These are phyloP conservation scores for Urosaurus nigricauda DNA, from an alignment of 2,797 vertebrate species.

Conservation along the genomic window DNA sequence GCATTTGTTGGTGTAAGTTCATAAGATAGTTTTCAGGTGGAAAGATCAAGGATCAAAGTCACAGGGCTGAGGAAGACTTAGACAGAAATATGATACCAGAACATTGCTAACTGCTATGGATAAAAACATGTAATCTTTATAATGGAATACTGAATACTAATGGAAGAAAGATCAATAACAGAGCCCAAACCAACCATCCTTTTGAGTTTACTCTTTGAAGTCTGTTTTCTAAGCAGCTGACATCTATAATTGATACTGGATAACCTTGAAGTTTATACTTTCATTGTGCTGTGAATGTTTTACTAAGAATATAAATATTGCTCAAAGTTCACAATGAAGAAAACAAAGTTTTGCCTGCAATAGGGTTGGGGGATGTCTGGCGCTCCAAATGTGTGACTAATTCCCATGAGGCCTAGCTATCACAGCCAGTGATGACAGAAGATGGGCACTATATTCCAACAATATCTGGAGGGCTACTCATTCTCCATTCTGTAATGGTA, in stretches of 20 bases:
- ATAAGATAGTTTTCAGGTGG: background rate
- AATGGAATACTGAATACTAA: background rate
- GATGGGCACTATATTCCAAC: too few relatives aligned
- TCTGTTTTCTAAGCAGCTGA: slow-evolving; percentile 20
- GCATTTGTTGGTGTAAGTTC: background rate
- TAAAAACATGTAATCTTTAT: slow-evolving; percentile 21
- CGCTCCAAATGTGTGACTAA: background rate
- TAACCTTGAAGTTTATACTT: slow-evolving; percentile 24
- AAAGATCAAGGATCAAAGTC: background rate
- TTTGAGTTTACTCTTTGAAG: slow-evolving; percentile 25
- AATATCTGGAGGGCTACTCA: background rate
- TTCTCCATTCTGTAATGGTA: background rate
- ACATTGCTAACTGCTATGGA: background rate
- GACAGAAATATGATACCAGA: background rate
- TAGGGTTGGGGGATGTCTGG: background rate
- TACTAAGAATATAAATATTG: slow-evolving; percentile 18
- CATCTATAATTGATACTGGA: background rate
- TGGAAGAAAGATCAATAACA: slow-evolving; percentile 2
- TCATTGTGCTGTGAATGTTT: slow-evolving; percentile 17
- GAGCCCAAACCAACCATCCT: background rate
- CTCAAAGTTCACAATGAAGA: slow-evolving; percentile 8
- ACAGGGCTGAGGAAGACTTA: background rate
- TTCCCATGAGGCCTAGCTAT: background rate
- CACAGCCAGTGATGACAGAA: background rate
- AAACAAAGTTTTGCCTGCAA: background rate